phyloP scores from a whole-genome alignment of 2,888 invertebrate species.

The Hyposoter dolosus region DNA sequence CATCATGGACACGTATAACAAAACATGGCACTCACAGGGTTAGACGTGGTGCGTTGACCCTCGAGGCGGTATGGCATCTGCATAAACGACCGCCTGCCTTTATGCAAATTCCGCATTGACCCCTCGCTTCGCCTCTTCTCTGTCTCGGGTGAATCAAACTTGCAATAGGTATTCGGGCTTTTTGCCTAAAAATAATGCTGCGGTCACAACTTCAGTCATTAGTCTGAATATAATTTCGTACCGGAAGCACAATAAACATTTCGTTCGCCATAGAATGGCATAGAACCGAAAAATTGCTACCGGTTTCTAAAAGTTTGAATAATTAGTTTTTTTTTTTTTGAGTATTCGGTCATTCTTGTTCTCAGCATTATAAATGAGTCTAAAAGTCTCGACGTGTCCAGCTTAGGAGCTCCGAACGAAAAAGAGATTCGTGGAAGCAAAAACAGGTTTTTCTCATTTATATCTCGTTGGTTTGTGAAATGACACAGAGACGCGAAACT shows the following conservation, averaged over 20 bases:
- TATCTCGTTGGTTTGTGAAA: not conserved
- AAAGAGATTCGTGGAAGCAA: not conserved
- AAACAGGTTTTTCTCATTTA: not conserved
- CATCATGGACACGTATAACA: not conserved
- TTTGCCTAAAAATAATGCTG: constrained; percentile 53
- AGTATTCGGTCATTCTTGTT: not conserved
- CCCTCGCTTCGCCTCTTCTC: constrained; percentile 33
- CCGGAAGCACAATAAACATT: not conserved
- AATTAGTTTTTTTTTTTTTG: not conserved
- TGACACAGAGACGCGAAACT: not conserved
- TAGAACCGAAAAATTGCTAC: not conserved
- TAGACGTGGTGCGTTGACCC: constrained; percentile 43
- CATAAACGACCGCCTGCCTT: constrained; percentile 67
- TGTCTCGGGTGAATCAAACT: constrained; percentile 36
- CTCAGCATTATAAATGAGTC: not conserved
- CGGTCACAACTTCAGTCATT: not conserved
- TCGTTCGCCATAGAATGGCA: not conserved
- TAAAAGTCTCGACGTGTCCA: not conserved
- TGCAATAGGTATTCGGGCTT: constrained; percentile 69
- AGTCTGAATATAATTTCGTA: not conserved
- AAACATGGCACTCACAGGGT: constrained; percentile 1
- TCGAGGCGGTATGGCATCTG: constrained; percentile 58
- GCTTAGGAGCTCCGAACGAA: not conserved
- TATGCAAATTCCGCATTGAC: constrained; percentile 74
- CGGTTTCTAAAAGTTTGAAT: not conserved